Conservation (phyloP, 2,797 vertebrate species). For the Pseudopleuronectes americanus region DNA sequence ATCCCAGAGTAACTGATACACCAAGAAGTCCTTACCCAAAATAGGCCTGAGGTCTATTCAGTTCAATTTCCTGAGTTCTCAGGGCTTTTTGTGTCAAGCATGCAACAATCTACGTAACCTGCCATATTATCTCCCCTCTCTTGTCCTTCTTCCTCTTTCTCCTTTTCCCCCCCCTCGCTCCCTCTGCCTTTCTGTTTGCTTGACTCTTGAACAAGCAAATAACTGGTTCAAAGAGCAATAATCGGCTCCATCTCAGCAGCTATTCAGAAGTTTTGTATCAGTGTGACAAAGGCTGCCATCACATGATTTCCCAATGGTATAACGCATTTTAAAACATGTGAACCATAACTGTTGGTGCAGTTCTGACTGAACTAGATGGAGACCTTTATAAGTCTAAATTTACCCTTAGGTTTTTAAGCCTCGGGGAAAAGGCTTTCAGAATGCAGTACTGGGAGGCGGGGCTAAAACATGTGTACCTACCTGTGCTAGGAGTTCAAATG, state of each 20-base stretch:
- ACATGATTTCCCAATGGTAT: background rate
- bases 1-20: slow-evolving; percentile 71
- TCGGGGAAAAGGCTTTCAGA: too few relatives aligned
- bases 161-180: background rate
- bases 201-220: slow-evolving; percentile 19
- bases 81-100: slow-evolving; percentile 65
- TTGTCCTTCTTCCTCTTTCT: slow-evolving; percentile 37
- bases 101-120: slow-evolving; percentile 41
- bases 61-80: slow-evolving; percentile 62
- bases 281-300: slow-evolving; percentile 26
- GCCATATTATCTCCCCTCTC: slow-evolving; percentile 34
- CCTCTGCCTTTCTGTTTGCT: slow-evolving; percentile 32
- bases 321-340: background rate
- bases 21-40: slow-evolving; percentile 62
- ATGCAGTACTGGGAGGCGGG: too few relatives aligned
- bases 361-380: background rate
- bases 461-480: too few relatives aligned
- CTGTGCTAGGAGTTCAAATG: too few relatives aligned
- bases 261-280: slow-evolving; percentile 38
- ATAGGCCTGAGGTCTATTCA: slow-evolving; percentile 37
- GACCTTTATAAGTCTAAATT: too few relatives aligned
- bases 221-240: slow-evolving; percentile 42
- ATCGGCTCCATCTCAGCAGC: slow-evolving; percentile 31
- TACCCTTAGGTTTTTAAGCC: too few relatives aligned
- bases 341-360: background rate